Base-by-base conservation (phyloP, 2,113 vertebrate species). In the human region DNA sequence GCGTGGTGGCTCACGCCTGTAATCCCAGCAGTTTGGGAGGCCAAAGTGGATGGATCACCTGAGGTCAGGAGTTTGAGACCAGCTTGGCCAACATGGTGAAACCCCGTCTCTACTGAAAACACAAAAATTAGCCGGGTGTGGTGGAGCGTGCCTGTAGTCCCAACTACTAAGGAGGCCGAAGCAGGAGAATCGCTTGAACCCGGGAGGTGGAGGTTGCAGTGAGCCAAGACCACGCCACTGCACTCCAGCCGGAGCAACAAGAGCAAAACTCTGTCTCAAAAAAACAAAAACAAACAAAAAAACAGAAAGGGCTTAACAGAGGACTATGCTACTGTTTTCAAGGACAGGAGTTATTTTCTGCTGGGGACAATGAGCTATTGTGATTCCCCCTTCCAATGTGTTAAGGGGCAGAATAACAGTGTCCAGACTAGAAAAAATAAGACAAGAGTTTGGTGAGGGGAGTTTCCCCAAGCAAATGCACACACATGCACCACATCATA, bases 291-390 rank as follows among this genome's bases (percentile, higher is more conserved):
- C 59, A 25, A 64, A 27, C 27, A 30, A 12, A 27, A 14, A 13
- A 64, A 55, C 52, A 55, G 52, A 64, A 84, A 95, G 81, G 78
- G 68, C 81, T 96, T 97, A 93, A 98, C 96, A 94, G 95, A 98
- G 95, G 61, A 96, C 95, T 98, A 96, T 89, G 70, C 82, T 93
- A 86, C 97, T 98, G 89, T 95, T 97, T 97, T 89, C 96, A 97
- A 97, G 80, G 96, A 97, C 94, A 92, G 93, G 94, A 95, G 95
- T 98, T 95, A 82, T 87, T 97, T 98, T 97, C 83, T 93, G 27
- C 81, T 73, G 83, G 30, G 94, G 89, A 98, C 96, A 98, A 97
- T 97, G 80, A 95, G 81, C 93, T 96, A 97, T 97, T 98, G 94
- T 98, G 96, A 98, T 90, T 84, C 83, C 12, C 82, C 55, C 81